A percentile compares a stretch with the other conserved stretches of the same genome.
Conservation (phyloP, 1,140 invertebrate species). For the Coelopa frigida region DNA sequence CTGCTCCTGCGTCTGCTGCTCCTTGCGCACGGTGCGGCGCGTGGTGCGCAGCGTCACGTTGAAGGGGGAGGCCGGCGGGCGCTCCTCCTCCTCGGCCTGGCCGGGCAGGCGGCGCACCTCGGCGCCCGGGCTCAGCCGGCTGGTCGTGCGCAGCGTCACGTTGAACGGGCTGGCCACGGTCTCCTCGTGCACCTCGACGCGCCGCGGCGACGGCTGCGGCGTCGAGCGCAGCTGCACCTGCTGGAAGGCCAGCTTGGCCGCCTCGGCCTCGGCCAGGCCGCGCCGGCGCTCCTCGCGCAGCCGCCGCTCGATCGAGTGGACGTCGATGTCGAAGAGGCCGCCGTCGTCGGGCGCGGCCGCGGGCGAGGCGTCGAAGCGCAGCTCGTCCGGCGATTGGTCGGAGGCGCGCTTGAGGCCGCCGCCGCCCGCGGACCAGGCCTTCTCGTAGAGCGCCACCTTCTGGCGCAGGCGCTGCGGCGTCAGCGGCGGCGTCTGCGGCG, state of each 20-base stretch:
- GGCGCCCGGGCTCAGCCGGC: constrained; percentile 15
- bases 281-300: constrained; percentile 52
- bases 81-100: constrained; percentile 52
- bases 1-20: constrained; percentile 19
- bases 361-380: constrained; percentile 14
- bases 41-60: constrained; percentile 16
- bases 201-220: constrained; percentile 46
- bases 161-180: constrained; percentile 53
- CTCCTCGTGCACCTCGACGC: constrained; percentile 44
- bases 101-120: constrained; percentile 33
- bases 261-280: constrained; percentile 44
- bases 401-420: constrained; percentile 26
- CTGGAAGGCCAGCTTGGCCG: constrained; percentile 52
- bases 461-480: constrained; percentile 56
- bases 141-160: constrained; percentile 33
- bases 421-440: constrained; percentile 56
- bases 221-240: constrained; percentile 51
- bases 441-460: constrained; percentile 68
- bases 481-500: constrained; percentile 24
- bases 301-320: constrained; percentile 54
- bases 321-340: constrained; percentile 46
- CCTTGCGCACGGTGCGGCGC: constrained; percentile 50
- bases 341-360: constrained; percentile 21
- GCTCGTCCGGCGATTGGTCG: constrained; percentile 23
- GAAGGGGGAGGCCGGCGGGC: constrained; percentile 30